Conservation (phyloP, 1,140 invertebrate species). For the Hydropsyche tenuis region DNA sequence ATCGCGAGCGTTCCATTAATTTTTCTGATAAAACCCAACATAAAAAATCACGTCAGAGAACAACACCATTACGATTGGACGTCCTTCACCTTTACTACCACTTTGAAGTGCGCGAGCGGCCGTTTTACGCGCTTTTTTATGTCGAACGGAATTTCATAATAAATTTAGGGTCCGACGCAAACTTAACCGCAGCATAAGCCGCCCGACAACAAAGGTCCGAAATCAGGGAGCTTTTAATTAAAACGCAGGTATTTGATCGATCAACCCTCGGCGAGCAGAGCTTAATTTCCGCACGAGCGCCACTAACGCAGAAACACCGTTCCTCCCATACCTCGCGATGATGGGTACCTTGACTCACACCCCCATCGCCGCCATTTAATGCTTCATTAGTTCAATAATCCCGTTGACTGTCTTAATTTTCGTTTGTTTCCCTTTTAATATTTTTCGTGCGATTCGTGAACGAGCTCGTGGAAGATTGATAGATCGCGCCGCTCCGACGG, state of each 20-base stretch:
- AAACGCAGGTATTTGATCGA: constrained; percentile 28
- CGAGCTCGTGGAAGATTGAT: constrained; percentile 37
- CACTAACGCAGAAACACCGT: too few species aligned
- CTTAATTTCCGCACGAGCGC: constrained; percentile 9
- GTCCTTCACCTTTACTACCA: constrained; percentile 16
- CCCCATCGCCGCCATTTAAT: constrained; percentile 21
- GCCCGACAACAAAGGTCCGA: constrained; percentile 13
- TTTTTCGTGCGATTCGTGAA: constrained; percentile 20
- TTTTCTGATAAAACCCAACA: too few species aligned
- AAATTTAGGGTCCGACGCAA: constrained; percentile 10
- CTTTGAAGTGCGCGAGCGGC: neutral
- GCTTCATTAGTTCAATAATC: constrained; percentile 43
- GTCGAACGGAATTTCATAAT: constrained; percentile 27
- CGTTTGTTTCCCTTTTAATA: constrained; percentile 40
- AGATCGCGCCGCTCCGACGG: constrained; percentile 10
- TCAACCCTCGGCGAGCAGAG: constrained; percentile 6
- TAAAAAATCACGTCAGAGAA: too few species aligned
- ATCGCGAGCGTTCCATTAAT: too few species aligned
- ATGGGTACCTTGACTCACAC: neutral
- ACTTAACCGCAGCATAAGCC: neutral
- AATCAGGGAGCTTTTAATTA: constrained; percentile 24
- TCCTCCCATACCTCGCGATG: too few species aligned
- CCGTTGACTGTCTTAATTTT: constrained; percentile 34
- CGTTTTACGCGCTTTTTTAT: constrained; percentile 3
- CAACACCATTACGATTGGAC: constrained; percentile 8